Evolutionary conservation across 2,113 vertebrate genomes (phyloP).

Genomic region (Cyprichromis sp.): DNA sequence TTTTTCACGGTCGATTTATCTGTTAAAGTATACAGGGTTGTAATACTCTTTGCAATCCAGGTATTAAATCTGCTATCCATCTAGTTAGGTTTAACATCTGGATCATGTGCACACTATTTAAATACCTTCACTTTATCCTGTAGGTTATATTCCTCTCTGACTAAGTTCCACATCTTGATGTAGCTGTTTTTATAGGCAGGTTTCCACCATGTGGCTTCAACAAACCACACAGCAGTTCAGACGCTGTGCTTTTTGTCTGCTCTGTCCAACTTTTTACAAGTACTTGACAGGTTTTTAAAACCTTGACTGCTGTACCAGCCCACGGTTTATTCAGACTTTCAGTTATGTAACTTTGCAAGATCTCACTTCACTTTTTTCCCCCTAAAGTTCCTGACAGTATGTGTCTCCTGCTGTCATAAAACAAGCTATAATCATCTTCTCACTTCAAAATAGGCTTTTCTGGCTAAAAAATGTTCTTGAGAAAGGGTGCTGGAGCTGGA

Average conservation of each 20-base stretch:
- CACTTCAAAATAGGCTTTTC: not conserved
- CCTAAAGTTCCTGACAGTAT: not conserved
- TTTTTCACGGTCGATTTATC: not conserved
- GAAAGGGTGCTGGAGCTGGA: not conserved
- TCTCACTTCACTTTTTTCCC: fast-evolving
- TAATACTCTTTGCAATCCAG: not conserved
- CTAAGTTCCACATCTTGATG: not conserved
- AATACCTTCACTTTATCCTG: not conserved
- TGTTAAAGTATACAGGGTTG: not conserved
- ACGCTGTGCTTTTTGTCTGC: not conserved
- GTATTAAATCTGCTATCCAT: not conserved
- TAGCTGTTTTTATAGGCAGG: not conserved
- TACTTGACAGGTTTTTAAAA: not conserved
- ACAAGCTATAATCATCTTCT: not conserved
- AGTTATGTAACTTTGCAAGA: not conserved
- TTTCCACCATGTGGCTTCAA: not conserved
- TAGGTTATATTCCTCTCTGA: not conserved
- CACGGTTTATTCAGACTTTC: not conserved
- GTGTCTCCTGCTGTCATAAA: not conserved
- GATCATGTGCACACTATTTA: not conserved
- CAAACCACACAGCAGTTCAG: not conserved
- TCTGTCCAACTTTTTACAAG: not conserved
- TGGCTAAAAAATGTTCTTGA: not conserved
- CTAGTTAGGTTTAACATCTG: not conserved
- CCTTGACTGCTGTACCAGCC: not conserved